These are phyloP conservation scores for Lepidurus packardi DNA, from an alignment of 1,140 invertebrate genomes.

Conservation along the genomic window DNA sequence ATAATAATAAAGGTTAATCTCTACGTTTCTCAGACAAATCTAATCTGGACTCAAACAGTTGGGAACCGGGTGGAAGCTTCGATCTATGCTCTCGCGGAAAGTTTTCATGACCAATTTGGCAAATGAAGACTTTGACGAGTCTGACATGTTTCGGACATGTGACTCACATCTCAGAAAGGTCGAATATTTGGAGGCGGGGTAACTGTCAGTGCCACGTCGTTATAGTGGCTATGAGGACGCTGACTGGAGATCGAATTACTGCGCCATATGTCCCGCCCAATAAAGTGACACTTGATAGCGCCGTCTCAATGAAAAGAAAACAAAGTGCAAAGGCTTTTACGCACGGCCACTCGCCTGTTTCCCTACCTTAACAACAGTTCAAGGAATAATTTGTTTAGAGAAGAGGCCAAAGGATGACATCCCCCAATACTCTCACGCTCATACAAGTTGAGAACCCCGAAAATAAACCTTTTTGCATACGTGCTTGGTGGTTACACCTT, in stretches of 20 bases:
- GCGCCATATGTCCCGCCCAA: slow-evolving; percentile 13
- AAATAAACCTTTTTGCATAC: slow-evolving; percentile 3
- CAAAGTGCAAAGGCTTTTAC: neutral
- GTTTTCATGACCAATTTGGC: no score
- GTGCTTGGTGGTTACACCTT: slow-evolving; percentile 9
- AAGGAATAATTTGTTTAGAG: slow-evolving; percentile 19
- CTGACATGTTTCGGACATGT: no score
- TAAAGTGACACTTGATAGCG: slow-evolving; percentile 16
- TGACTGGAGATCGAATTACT: neutral
- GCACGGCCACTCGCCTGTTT: neutral
- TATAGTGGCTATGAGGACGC: slow-evolving; percentile 9
- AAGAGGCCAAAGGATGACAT: neutral
- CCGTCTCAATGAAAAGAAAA: slow-evolving; percentile 22
- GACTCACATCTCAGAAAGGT: neutral
- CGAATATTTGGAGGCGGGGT: neutral
- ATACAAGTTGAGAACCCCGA: neutral
- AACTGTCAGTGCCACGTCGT: slow-evolving; percentile 13
- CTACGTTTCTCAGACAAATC: no score
- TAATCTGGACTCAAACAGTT: no score
- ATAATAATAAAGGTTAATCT: no score
- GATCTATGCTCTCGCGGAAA: no score
- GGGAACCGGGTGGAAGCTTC: no score
- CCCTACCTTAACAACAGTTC: neutral
- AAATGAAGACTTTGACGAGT: no score
- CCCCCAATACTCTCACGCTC: neutral